Conservation (phyloP, 2,113 vertebrate species). For the Merops nubicus region DNA sequence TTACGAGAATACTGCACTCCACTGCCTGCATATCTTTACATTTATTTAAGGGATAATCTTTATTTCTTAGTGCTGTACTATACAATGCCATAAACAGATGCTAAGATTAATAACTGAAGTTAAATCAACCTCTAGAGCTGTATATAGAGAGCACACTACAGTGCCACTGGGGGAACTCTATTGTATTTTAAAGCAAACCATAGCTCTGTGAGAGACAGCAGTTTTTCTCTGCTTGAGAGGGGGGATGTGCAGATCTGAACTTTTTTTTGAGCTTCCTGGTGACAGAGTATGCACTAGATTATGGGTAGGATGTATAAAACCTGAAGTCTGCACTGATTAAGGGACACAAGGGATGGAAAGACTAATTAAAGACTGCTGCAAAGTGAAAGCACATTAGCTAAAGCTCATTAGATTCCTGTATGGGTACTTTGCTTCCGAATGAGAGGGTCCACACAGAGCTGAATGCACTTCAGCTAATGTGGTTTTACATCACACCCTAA, state of each 20-base stretch:
- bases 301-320: neutral
- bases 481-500: neutral
- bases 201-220: neutral
- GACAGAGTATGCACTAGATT: neutral
- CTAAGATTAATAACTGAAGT: slow-evolving; percentile 22
- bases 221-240: neutral
- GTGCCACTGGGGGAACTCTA: neutral
- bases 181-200: slow-evolving; percentile 22
- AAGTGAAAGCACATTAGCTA: neutral
- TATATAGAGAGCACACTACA: neutral
- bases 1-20: neutral
- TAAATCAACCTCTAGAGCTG: slow-evolving; percentile 13
- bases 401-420: neutral
- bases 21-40: neutral
- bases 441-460: neutral
- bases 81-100: slow-evolving; percentile 18
- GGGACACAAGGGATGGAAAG: neutral
- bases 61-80: neutral
- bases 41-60: slow-evolving; percentile 46
- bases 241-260: neutral
- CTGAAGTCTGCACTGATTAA: neutral
- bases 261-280: neutral
- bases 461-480: neutral
- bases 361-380: slow-evolving; percentile 4
- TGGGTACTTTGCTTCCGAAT: neutral